These are phyloP conservation scores for Trachelus iudaicus DNA, from an alignment of 2,888 invertebrate genomes.

Conservation along the genomic window DNA sequence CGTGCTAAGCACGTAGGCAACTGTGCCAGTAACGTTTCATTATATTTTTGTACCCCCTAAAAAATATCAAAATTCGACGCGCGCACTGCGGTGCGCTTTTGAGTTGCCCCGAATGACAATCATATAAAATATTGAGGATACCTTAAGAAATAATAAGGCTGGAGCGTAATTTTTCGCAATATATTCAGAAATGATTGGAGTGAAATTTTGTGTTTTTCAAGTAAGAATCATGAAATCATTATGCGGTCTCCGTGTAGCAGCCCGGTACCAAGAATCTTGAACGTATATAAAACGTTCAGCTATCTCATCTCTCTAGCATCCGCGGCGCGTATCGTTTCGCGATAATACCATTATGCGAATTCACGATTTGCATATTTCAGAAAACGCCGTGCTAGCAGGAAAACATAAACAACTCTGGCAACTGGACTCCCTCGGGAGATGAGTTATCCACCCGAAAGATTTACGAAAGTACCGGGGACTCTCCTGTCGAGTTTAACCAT, in stretches of 20 bases:
- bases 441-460: constrained; percentile 62
- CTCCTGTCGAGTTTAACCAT: neutral
- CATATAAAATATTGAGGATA: neutral
- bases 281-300: constrained; percentile 4
- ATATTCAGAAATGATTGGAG: neutral
- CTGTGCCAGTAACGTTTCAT: neutral
- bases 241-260: neutral
- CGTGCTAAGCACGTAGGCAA: neutral
- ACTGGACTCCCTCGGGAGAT: constrained; percentile 58
- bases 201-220: neutral
- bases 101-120: neutral
- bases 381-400: constrained; percentile 60
- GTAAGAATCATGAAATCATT: neutral
- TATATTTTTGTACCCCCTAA: neutral
- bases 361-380: constrained; percentile 65
- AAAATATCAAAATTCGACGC: neutral
- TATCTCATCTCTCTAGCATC: constrained; percentile 18
- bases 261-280: neutral
- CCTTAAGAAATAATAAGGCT: neutral
- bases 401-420: constrained; percentile 63
- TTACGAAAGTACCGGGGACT: constrained; percentile 45
- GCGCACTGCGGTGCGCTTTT: neutral
- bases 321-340: constrained; percentile 42
- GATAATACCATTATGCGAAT: constrained; percentile 63
- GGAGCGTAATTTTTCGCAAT: neutral